Base-by-base conservation (phyloP, 1,140 invertebrate species). In the Magallana angulata region DNA sequence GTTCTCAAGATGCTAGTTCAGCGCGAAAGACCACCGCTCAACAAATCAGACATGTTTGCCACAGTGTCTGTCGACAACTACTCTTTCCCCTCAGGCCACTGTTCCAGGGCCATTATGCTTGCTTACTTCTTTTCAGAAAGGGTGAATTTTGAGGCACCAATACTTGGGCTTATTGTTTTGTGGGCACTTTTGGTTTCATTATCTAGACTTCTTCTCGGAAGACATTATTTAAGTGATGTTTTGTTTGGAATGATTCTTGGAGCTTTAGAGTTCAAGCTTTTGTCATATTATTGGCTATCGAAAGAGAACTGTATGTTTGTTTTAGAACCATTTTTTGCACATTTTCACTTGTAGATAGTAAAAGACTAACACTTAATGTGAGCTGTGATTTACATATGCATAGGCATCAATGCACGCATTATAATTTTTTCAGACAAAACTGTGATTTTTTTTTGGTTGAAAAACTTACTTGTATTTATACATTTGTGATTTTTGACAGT, bases 11-110 rank as follows among this genome's bases (percentile, higher is more conserved):
- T 98, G 7, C 93, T 96, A 71, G 96, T 97, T 16, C 95, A 97
- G 89, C 95, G 98, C 91, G 95, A 96, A 92, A 95, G 98, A 71
- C 98, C 98, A 16, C 89, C 95, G 1, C 95, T 96, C 24, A 97
- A 97, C 92, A 92, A 94, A 62, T 93, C 95, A 90, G 97, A 97
- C 89, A 96, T 96, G 95, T 96, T 96, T 85, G 92, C 95, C 5
- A 94, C 96, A 94, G 96, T 92, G 94, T 96, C 96, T 0, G 95
- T 98, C 0, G 98, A 99, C 94, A 97, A 98, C 91, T 99, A 97
- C 93, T 98, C 98, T 59, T 99, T 99, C 94, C 99, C 98, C 56
- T 99, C 98, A 0, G 99, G 99, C 0, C 99, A 99, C 95, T 96
- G 98, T 1, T 98, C 98, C n/a, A 95, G 99, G 91, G 96, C 98